Evolutionary conservation across 2,797 vertebrate species (phyloP).

Genomic region (Sebastiscus tertius): DNA sequence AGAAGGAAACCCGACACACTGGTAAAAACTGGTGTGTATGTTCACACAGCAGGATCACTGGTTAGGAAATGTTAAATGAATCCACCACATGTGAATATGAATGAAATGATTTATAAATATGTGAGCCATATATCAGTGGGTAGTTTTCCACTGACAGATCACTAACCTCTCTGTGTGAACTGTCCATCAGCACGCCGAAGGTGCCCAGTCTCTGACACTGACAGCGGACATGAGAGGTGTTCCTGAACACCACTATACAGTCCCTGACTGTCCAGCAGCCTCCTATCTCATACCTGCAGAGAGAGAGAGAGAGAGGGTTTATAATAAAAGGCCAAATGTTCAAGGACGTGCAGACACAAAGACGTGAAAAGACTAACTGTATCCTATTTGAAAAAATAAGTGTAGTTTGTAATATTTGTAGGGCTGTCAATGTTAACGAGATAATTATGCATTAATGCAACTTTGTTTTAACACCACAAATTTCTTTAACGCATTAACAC

Average conservation of each 20-base stretch:
- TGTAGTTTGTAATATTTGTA: background rate
- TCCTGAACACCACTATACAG: constrained; percentile 95
- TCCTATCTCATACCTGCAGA: constrained; percentile 66
- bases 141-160: background rate
- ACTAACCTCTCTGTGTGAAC: constrained; percentile 95
- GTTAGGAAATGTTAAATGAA: background rate
- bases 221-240: constrained; percentile 94
- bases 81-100: background rate
- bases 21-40: background rate
- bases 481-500: too few species aligned
- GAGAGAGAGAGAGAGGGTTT: background rate
- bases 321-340: too few species aligned
- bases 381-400: background rate
- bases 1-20: background rate
- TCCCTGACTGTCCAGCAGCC: constrained; percentile 96
- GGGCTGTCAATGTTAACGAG: background rate
- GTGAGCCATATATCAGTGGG: background rate
- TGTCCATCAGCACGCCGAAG: constrained; percentile 97
- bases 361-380: background rate
- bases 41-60: background rate
- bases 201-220: constrained; percentile 95
- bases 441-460: too few species aligned
- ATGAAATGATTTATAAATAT: background rate
- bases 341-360: background rate
- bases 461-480: too few species aligned